phyloP scores from a whole-genome alignment of 2,888 invertebrate genomes.

The Diaprepes abbreviatus region DNA sequence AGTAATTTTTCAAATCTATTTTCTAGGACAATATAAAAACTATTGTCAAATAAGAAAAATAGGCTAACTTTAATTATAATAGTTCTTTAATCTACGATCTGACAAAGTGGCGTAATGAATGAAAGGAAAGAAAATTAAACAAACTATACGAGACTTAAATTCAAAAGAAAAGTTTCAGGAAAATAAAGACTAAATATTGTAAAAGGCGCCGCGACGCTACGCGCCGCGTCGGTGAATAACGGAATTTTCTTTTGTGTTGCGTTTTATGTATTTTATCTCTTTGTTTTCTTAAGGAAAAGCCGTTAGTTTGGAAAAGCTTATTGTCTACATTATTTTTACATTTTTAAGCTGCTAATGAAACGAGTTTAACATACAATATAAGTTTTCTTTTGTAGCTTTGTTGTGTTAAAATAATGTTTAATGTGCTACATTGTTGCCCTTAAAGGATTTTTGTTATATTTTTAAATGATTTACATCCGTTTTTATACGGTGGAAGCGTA shows the following conservation, averaged over 20 bases:
- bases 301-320: constrained; percentile 43
- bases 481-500: too few relatives aligned
- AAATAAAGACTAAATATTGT: constrained; percentile 35
- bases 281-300: constrained; percentile 36
- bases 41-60: neutral
- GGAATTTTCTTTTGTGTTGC: constrained; percentile 39
- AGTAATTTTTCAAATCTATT: neutral
- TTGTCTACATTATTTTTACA: constrained; percentile 41
- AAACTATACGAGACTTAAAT: constrained; percentile 31
- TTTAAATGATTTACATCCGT: too few relatives aligned
- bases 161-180: constrained; percentile 32
- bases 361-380: constrained; percentile 12
- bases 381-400: neutral
- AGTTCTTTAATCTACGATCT: constrained; percentile 22
- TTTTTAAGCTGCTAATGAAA: constrained; percentile 28
- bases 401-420: neutral
- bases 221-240: constrained; percentile 23
- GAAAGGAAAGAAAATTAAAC: constrained; percentile 36
- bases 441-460: too few relatives aligned
- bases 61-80: neutral
- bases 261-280: constrained; percentile 41
- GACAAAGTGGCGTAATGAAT: constrained; percentile 33
- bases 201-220: constrained; percentile 26
- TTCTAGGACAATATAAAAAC: neutral
- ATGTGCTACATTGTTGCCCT: neutral